phyloP scores from a whole-genome alignment of 2,797 vertebrate genomes.

The Lithobates sylvaticus region DNA sequence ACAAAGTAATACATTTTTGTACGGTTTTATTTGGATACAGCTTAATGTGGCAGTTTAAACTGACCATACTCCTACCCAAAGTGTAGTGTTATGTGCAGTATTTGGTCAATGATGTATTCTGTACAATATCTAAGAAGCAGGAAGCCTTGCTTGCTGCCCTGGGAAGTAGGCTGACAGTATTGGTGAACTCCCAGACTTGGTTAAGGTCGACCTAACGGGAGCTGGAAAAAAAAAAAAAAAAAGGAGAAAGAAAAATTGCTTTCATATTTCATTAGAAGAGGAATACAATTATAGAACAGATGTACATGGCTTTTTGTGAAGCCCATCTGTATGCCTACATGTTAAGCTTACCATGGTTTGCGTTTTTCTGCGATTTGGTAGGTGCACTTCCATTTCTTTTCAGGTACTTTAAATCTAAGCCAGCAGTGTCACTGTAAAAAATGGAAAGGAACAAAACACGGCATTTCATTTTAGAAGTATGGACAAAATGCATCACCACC shows the following conservation, averaged over 20 bases:
- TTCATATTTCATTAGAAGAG: neutral
- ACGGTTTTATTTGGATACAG: constrained; percentile 48
- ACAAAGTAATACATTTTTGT: neutral
- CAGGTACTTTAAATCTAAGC: constrained; percentile 49
- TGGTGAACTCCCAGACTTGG: constrained; percentile 53
- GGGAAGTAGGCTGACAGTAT: constrained; percentile 49
- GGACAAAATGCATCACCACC: neutral
- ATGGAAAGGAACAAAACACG: neutral
- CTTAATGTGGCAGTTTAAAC: constrained; percentile 41
- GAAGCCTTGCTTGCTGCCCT: constrained; percentile 41
- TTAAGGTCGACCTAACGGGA: constrained; percentile 18
- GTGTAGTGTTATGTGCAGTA: neutral
- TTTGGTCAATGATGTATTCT: neutral
- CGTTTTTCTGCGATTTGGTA: constrained; percentile 24
- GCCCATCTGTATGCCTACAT: neutral
- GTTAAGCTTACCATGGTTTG: constrained; percentile 10
- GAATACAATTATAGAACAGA: neutral
- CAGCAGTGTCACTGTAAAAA: neutral
- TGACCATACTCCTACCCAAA: constrained; percentile 24
- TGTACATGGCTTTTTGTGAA: neutral
- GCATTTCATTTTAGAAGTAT: neutral
- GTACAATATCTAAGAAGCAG: constrained; percentile 10
- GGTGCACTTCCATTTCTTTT: constrained; percentile 38
- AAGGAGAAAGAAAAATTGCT: neutral
- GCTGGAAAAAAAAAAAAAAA: neutral